A percentile compares a stretch with the other conserved stretches of the same genome.
These are phyloP conservation scores for Menidia beryllina DNA, from an alignment of 2,113 vertebrate genomes.

Conservation along the genomic window DNA sequence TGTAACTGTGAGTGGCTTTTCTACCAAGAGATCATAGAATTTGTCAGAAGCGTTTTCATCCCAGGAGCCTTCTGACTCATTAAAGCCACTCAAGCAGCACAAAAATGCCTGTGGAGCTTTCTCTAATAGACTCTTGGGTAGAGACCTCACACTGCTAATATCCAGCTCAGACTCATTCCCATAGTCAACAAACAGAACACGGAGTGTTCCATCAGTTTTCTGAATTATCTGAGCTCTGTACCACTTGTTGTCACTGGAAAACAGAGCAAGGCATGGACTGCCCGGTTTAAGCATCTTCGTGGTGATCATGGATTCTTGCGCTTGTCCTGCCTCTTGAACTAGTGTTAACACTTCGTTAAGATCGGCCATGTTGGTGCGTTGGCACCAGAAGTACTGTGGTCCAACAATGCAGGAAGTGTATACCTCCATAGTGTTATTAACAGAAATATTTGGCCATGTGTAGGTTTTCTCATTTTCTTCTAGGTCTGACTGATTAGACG, in stretches of 20 bases:
- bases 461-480: constrained; percentile 19
- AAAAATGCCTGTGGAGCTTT: constrained; percentile 86
- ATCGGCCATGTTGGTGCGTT: constrained; percentile 69
- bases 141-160: constrained; percentile 69
- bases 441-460: constrained; percentile 76
- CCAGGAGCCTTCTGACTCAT: constrained; percentile 80
- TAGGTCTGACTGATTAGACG: neutral
- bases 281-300: constrained; percentile 67
- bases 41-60: constrained; percentile 77
- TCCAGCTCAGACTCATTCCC: constrained; percentile 82
- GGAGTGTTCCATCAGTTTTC: constrained; percentile 35
- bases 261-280: constrained; percentile 83
- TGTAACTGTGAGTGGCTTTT: constrained; percentile 80
- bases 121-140: constrained; percentile 77
- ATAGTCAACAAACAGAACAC: constrained; percentile 86
- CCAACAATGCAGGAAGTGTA: constrained; percentile 79
- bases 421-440: constrained; percentile 69
- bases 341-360: constrained; percentile 76
- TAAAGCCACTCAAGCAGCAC: constrained; percentile 85
- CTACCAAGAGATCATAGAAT: constrained; percentile 78
- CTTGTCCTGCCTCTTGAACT: constrained; percentile 75
- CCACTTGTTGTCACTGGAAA: constrained; percentile 81
- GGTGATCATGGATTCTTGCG: constrained; percentile 1
- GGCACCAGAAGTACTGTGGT: constrained; percentile 90
- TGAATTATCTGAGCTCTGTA: constrained; percentile 84